Percentiles rank a stretch among this genome's conserved stretches.
phyloP scores from a whole-genome alignment of 2,888 invertebrate genomes.

The Hydroisotoma schaefferi region DNA sequence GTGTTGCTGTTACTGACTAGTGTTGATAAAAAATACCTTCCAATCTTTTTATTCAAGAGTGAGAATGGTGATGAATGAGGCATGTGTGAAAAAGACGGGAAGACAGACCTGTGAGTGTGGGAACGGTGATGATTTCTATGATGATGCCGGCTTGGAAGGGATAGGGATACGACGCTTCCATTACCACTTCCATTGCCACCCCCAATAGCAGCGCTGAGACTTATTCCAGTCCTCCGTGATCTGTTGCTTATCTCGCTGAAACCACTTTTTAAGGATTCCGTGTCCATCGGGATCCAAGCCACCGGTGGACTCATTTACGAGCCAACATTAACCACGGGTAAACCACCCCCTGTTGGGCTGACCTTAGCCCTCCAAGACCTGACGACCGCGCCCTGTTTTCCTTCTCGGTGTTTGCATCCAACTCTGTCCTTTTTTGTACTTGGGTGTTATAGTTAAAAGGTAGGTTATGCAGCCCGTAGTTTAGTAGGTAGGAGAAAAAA shows the following conservation, averaged over 20 bases:
- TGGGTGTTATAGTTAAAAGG: no score
- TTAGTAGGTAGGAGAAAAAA: no score
- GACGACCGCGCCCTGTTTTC: neutral
- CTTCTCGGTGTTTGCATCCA: no score
- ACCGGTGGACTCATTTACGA: slow-evolving; percentile 41
- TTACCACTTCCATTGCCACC: slow-evolving; percentile 12
- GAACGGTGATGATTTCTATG: slow-evolving; percentile 43
- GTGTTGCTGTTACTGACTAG: no score
- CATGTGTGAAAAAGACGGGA: slow-evolving; percentile 11
- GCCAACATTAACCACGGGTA: slow-evolving; percentile 20
- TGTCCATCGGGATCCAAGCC: slow-evolving; percentile 66
- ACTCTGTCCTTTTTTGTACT: no score
- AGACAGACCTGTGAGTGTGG: slow-evolving; percentile 43
- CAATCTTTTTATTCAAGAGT: neutral
- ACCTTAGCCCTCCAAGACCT: neutral
- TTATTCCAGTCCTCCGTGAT: slow-evolving; percentile 52
- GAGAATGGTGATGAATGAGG: slow-evolving; percentile 6
- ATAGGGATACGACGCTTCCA: slow-evolving; percentile 37
- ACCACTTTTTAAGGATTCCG: slow-evolving; percentile 84
- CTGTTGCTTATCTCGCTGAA: slow-evolving; percentile 78
- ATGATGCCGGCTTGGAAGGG: slow-evolving; percentile 42
- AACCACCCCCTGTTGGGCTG: slow-evolving; percentile 4
- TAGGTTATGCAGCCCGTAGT: no score
- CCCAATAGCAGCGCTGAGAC: slow-evolving; percentile 17
- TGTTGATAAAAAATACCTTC: no score